phyloP scores from a whole-genome alignment of 2,888 invertebrate genomes.

The Graphium colonna region DNA sequence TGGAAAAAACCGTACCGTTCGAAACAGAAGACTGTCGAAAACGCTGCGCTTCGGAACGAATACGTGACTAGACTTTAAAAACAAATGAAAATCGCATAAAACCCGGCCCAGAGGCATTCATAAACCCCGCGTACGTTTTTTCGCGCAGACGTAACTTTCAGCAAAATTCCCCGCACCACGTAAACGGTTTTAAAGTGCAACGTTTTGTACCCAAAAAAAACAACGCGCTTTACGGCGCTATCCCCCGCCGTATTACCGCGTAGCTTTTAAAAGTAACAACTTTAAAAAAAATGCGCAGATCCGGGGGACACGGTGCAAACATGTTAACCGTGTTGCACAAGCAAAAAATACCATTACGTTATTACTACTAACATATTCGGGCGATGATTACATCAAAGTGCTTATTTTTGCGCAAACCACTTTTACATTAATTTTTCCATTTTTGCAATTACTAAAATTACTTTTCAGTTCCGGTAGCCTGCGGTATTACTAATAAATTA shows the following conservation, averaged over 20 bases:
- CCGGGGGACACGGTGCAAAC: neutral
- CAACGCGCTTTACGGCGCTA: neutral
- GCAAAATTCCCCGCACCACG: neutral
- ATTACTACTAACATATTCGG: neutral
- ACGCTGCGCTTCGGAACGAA: too few relatives aligned
- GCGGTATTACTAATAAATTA: too few relatives aligned
- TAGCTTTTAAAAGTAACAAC: slow-evolving; percentile 15
- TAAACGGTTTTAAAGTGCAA: slow-evolving; percentile 10
- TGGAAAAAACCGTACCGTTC: too few relatives aligned
- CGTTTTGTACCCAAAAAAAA: neutral
- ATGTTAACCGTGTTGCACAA: neutral
- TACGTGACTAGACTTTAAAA: too few relatives aligned
- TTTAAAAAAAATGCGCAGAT: slow-evolving; percentile 8
- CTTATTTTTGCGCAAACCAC: neutral
- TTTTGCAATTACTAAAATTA: too few relatives aligned
- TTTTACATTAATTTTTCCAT: too few relatives aligned
- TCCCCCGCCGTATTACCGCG: slow-evolving; percentile 2
- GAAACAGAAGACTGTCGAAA: too few relatives aligned
- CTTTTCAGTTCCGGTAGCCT: too few relatives aligned
- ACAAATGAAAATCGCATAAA: too few relatives aligned
- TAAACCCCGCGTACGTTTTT: too few relatives aligned
- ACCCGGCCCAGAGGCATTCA: too few relatives aligned
- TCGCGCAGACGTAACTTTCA: neutral
- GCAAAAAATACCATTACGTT: slow-evolving; percentile 3
- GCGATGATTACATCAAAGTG: neutral